These are phyloP conservation scores for Xenus cinereus DNA, from an alignment of 2,113 vertebrate genomes.

Conservation along the genomic window DNA sequence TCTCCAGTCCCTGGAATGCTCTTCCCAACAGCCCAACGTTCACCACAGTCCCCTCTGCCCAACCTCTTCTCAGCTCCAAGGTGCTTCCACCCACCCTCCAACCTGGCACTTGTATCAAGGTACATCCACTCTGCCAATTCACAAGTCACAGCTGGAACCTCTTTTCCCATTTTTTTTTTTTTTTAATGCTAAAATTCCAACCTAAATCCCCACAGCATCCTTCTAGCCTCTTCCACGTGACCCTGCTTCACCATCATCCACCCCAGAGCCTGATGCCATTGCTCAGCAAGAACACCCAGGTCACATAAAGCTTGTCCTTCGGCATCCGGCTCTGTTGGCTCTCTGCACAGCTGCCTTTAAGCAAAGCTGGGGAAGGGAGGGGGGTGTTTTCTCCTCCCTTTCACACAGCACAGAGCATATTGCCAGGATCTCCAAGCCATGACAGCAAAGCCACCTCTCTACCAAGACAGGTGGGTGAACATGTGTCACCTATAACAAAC, in stretches of 20 bases:
- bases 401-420: accelerated
- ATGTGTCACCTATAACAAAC: accelerated
- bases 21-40: too few species aligned
- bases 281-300: not conserved
- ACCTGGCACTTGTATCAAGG: not conserved
- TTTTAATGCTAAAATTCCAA: not conserved
- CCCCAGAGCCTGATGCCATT: not conserved
- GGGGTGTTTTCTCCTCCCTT: not conserved
- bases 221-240: not conserved
- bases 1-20: not conserved
- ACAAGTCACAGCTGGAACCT: not conserved
- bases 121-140: not conserved
- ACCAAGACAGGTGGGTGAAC: accelerated
- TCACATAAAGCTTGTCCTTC: not conserved
- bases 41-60: too few species aligned
- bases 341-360: not conserved
- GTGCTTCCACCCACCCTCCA: not conserved
- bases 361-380: too few species aligned
- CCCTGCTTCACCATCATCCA: not conserved
- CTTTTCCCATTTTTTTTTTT: not conserved
- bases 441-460: accelerated
- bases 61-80: not conserved
- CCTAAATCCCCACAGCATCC: not conserved
- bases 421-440: not conserved
- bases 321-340: not conserved